Conservation (phyloP, 2,888 invertebrate genomes). For the Lordiphosa fenestrarum region DNA sequence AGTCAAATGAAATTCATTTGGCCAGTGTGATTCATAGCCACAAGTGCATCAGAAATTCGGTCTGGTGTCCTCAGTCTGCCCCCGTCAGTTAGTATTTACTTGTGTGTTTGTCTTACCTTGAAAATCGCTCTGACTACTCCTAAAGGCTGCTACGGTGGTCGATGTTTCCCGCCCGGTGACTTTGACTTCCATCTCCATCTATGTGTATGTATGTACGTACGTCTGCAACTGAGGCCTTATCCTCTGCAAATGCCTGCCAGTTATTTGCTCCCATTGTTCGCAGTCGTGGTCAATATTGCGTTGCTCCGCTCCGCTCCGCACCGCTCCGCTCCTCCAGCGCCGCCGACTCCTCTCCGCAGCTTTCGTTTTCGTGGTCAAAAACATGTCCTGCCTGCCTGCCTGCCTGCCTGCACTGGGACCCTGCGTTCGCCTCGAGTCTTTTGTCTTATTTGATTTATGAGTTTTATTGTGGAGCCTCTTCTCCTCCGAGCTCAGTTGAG, state of each 20-base stretch:
- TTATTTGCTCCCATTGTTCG: constrained; percentile 74
- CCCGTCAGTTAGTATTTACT: too few species aligned
- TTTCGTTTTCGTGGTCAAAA: constrained; percentile 18
- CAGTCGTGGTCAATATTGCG: constrained; percentile 70
- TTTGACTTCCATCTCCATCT: constrained; percentile 37
- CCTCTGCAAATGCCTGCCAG: constrained; percentile 64
- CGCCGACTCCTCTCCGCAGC: constrained; percentile 29
- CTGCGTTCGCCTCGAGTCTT: constrained; percentile 72
- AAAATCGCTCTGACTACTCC: constrained; percentile 60
- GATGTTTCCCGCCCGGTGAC: constrained; percentile 31
- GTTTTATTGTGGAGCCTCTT: constrained; percentile 72
- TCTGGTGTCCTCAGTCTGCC: too few species aligned
- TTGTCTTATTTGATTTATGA: constrained; percentile 78
- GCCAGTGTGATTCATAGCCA: too few species aligned
- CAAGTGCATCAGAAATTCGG: constrained; percentile 3
- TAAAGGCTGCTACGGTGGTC: constrained; percentile 63
- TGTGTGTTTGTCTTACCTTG: constrained; percentile 68
- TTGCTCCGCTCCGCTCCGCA: constrained; percentile 29
- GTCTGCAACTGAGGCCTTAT: constrained; percentile 26
- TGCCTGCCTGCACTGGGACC: constrained; percentile 35
- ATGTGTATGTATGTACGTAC: too few species aligned
- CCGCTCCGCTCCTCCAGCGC: constrained; percentile 7
- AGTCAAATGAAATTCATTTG: too few species aligned
- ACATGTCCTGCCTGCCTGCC: constrained; percentile 8
- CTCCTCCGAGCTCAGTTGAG: background rate